A percentile compares a stretch with the other conserved stretches of the same genome.
Conservation (phyloP, 2,888 invertebrate genomes). For the Aquatica leii region DNA sequence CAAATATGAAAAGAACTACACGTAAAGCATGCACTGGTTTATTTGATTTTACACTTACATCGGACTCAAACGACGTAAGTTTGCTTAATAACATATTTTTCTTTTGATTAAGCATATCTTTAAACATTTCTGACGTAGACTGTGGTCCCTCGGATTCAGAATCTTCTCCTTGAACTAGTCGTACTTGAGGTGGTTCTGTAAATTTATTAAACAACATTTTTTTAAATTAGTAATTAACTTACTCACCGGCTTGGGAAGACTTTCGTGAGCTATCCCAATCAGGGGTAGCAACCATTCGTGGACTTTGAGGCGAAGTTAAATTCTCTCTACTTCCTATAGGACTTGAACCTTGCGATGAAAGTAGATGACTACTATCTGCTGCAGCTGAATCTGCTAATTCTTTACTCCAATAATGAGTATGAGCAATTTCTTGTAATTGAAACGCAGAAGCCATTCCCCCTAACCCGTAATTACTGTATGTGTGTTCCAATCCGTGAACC, state of each 20-base stretch:
- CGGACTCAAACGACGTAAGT: conserved; percentile 89
- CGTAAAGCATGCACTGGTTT: conserved; percentile 15
- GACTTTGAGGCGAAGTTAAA: conserved; percentile 71
- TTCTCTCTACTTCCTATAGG: conserved; percentile 76
- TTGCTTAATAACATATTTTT: conserved; percentile 86
- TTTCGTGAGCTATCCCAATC: conserved; percentile 68
- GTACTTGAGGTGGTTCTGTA: conserved; percentile 68
- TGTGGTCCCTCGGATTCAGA: conserved; percentile 73
- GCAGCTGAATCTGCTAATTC: conserved; percentile 72
- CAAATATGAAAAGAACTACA: conserved; percentile 6
- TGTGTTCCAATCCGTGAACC: conserved; percentile 89
- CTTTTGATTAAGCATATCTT: conserved; percentile 93
- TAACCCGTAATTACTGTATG: conserved; percentile 90
- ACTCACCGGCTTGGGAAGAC: conserved; percentile 71
- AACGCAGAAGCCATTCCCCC: conserved; percentile 98
- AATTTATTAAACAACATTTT: no score
- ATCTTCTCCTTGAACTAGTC: conserved; percentile 67
- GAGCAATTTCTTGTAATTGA: conserved; percentile 96
- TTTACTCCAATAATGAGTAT: conserved; percentile 97
- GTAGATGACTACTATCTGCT: conserved; percentile 55
- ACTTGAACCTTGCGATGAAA: conserved; percentile 65
- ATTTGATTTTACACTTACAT: conserved; percentile 70
- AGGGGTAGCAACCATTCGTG: conserved; percentile 65
- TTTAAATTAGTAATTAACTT: background rate
- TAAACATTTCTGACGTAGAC: conserved; percentile 90